Evolutionary conservation across 2,797 vertebrate species (phyloP), one percentile per base, ranked within the genome.

Genomic region (Eulemur rubriventer): DNA sequence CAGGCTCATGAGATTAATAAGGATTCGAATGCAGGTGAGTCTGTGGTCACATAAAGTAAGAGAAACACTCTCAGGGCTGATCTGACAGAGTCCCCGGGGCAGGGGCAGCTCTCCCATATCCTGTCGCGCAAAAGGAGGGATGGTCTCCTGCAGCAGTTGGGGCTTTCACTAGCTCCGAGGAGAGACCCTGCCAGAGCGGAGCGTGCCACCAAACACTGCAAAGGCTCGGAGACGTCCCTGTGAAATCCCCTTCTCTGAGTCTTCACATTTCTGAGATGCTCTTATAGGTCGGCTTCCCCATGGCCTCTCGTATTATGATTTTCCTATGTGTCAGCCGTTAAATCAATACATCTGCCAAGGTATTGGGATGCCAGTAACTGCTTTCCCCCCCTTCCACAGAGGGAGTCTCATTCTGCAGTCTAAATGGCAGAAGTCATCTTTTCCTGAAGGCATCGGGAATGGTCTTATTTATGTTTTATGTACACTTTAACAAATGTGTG

Each of bases 271-370:
- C 76, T 16, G 30, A 69, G 63, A 22, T 8, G 9, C n/a, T 7
- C 9, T 6, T 20, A 0, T 33, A 18, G 1, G 0, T 9, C 41
- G 18, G 26, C 50, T 46, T 43, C 26, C 69, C 38, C 18, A 18
- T 0, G 0, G 43, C 33, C n/a, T 55, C n/a, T 0, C 11, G 20
- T 0, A 5, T 1, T 4, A 1, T 7, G 35, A 28, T 3, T 3
- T 33, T 48, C 43, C 20, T 17, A 30, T 0, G 14, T n/a, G 12
- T 20, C 43, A 1, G 46, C 26, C 5, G 17, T 7, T 28, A 35
- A 35, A 48, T 16, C 73, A 24, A 33, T 1, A 5, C 1, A 41
- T 10, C 50, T 52, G 22, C 65, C 65, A 17, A 43, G 41, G 4
- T 12, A 20, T 0, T 0, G 2, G 9, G 72, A 11, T 35, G 28